Base-by-base conservation (phyloP, 2,888 invertebrate species). In the Polyommatus iphigenia region DNA sequence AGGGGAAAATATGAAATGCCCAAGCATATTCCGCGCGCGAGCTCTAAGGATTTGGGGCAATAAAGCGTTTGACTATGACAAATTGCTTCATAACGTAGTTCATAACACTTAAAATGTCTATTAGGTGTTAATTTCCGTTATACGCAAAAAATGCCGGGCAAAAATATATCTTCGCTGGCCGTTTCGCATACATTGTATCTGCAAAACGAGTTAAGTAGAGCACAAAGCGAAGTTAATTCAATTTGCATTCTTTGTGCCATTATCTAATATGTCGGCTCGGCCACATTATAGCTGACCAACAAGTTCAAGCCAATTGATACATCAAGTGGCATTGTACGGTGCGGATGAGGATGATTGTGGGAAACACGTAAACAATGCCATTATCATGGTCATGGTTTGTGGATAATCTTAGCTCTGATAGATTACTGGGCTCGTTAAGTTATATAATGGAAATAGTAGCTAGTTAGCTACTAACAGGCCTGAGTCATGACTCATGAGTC, bases 231-330 rank as follows among this genome's bases (percentile, higher is more conserved):
- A 83, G 83, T 80, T 83, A 87, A 88, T 89, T 88, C 90, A 92
- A 93, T 93, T 91, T 91, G 90, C 90, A 90, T 91, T 91, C 89
- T 87, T 90, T 89, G 86, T 85, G 83, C 89, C 87, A 93, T 93
- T 92, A 93, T 93, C 90, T 91, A 92, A 93, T 92, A 92, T 67
- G 67, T 90, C 88, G 89, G 89, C 88, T 84, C 83, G 84, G 83
- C 85, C 84, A 89, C 91, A 91, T 90, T 88, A 3, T 3, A 88
- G 84, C 84, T 86, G 88, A 87, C 86, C 86, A 88, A 87, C 90
- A 88, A 91, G 88, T 89, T 89, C 89, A 88, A 85, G 88, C 88
- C 87, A 91, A 93, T 91, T 92, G 91, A 87, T 86, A 89, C 90
- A 91, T 91, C 89, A 57, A 89, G 84, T 78, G 71, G 72, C 85